These are phyloP conservation scores for Liasis olivaceus DNA, from an alignment of 2,797 vertebrate genomes.

Conservation along the genomic window DNA sequence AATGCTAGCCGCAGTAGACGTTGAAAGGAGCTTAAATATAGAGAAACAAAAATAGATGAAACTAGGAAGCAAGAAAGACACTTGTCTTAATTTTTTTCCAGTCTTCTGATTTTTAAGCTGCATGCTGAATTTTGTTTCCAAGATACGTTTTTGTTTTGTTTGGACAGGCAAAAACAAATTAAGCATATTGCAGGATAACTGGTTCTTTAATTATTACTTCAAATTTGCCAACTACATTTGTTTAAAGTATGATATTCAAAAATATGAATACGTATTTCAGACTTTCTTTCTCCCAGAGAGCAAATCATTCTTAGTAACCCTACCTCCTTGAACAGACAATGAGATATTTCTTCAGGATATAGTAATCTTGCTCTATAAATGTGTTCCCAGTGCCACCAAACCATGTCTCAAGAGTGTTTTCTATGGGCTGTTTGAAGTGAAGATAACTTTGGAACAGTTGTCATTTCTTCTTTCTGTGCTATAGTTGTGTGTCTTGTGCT, in stretches of 20 bases:
- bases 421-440: background rate
- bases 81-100: background rate
- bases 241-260: background rate
- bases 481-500: background rate
- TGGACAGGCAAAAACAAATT: background rate
- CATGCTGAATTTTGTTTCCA: background rate
- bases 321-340: background rate
- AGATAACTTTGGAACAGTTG: background rate
- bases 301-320: background rate
- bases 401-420: background rate
- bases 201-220: background rate
- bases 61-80: background rate
- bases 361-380: background rate
- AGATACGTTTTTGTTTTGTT: background rate
- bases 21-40: background rate
- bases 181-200: background rate
- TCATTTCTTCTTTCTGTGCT: background rate
- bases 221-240: background rate
- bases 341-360: background rate
- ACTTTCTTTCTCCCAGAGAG: background rate
- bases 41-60: background rate
- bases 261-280: conserved; percentile 4
- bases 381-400: background rate
- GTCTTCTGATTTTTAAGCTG: background rate
- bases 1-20: background rate